Evolutionary conservation across 2,888 invertebrate genomes (phyloP), one percentile per base, ranked within the genome.

Genomic region (Meta bourneti): DNA sequence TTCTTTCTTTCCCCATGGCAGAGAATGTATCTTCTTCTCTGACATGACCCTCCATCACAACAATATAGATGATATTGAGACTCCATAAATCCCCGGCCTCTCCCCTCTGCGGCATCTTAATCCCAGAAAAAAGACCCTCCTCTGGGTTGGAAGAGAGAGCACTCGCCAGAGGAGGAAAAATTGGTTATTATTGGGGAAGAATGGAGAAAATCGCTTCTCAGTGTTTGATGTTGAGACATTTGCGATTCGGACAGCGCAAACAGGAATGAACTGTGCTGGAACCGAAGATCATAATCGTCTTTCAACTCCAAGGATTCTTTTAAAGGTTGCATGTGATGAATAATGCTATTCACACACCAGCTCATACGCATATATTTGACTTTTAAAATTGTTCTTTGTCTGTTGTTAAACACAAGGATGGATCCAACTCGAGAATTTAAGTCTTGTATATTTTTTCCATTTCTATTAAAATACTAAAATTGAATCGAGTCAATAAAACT

Each of bases 61-160:
- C n/a, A 9, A 49, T 91, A 91, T 91, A 61, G 87, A 91, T 91
- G 91, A 91, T 91, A 87, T 87, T 82, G 91, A 75, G 82, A 74
- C 87, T 71, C 83, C 78, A 91, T 91, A 91, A 91, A 91, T 91
- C 87, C 91, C 74, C 8, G 13, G 19, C 51, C 80, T 69, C 69
- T 71, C 72, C 78, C n/a, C 13, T 70, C 51, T 52, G 78, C 54
- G 82, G 83, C 83, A 87, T 83, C 84, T 88, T 81, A 81, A 81
- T 81, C 88, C 81, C 54, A 19, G 48, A 81, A 88, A 81, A 75
- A 80, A 88, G 88, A 80, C 13, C 72, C 79, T 52, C 72, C 72
- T 80, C 61, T 48, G 20, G 20, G 7, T 48, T 8, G 19, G 70
- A 79, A 86, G 78, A 49, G 20, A 48, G 75, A 74, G 75, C 71